phyloP scores from a whole-genome alignment of 2,888 invertebrate species.

The Mesodorylaimus sp. region DNA sequence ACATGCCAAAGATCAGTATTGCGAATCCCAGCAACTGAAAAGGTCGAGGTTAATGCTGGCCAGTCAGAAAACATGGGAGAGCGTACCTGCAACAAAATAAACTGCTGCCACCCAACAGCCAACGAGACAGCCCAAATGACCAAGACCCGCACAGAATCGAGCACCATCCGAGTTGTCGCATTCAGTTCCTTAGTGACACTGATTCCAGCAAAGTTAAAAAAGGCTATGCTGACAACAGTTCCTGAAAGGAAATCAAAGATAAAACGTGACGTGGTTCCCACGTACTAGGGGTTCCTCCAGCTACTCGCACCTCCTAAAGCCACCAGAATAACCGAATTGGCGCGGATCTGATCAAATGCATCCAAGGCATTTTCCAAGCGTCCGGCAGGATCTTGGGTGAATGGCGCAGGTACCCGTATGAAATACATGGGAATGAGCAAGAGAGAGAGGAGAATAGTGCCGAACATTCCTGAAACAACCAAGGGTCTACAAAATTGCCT shows the following conservation, averaged over 20 bases:
- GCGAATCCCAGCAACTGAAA: conserved; percentile 47
- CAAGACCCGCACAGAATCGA: conserved; percentile 68
- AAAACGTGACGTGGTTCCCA: too few relatives aligned
- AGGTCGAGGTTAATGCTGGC: neutral
- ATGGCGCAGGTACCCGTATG: conserved; percentile 51
- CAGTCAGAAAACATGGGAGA: conserved; percentile 5
- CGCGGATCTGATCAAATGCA: conserved; percentile 59
- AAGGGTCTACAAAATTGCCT: too few relatives aligned
- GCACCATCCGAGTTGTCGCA: conserved; percentile 71
- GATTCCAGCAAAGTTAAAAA: conserved; percentile 78
- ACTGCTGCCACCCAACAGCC: conserved; percentile 53
- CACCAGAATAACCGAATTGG: conserved; percentile 44
- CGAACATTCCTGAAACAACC: conserved; percentile 43
- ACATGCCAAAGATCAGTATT: conserved; percentile 57
- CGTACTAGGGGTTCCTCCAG: too few relatives aligned
- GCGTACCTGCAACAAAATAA: conserved; percentile 36
- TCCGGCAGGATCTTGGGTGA: conserved; percentile 48
- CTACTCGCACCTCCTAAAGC: conserved; percentile 47
- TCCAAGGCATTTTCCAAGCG: conserved; percentile 62
- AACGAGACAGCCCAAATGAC: conserved; percentile 73
- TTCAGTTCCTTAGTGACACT: conserved; percentile 80
- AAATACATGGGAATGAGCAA: conserved; percentile 61
- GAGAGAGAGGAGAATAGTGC: conserved; percentile 44
- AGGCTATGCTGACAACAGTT: conserved; percentile 64
- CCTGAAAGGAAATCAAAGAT: conserved; percentile 38